Conservation (phyloP, 1,140 invertebrate species). For the Pomacea maculata region DNA sequence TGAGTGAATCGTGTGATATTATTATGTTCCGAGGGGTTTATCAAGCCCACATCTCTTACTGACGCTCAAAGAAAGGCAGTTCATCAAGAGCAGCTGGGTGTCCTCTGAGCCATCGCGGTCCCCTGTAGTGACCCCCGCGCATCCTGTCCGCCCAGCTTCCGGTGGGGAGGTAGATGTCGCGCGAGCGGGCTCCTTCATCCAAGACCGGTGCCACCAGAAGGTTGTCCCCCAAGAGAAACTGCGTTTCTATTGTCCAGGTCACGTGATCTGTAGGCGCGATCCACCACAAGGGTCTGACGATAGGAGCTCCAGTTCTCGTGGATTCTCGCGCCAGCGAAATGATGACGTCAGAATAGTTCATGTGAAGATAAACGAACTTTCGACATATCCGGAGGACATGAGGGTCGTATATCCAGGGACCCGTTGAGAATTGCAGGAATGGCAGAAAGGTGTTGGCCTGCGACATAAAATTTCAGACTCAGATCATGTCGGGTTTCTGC, state of each 20-base stretch:
- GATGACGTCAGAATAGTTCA: slow-evolving; percentile 65
- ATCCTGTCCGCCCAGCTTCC: slow-evolving; percentile 49
- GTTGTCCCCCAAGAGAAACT: slow-evolving; percentile 83
- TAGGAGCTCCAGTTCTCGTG: slow-evolving; percentile 47
- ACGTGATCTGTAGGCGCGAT: slow-evolving; percentile 81
- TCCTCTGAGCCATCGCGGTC: slow-evolving; percentile 74
- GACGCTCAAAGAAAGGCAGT: slow-evolving; percentile 37
- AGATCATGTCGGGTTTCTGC: too few relatives aligned
- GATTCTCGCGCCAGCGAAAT: slow-evolving; percentile 39
- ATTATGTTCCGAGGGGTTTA: too few relatives aligned
- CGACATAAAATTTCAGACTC: too few relatives aligned
- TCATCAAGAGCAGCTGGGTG: slow-evolving; percentile 69
- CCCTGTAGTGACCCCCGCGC: slow-evolving; percentile 62
- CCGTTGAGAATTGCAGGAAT: slow-evolving; percentile 85
- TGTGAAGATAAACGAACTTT: slow-evolving; percentile 76
- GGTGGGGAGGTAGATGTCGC: slow-evolving; percentile 75
- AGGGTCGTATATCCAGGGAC: slow-evolving; percentile 88
- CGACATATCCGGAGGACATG: slow-evolving; percentile 71
- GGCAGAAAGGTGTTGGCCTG: slow-evolving; percentile 84
- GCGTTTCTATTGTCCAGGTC: slow-evolving; percentile 81
- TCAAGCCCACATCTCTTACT: background rate
- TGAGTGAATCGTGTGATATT: too few relatives aligned
- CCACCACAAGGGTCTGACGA: slow-evolving; percentile 90
- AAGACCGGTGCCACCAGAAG: slow-evolving; percentile 85
- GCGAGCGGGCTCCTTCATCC: slow-evolving; percentile 71